Evolutionary conservation across 2,113 vertebrate genomes (phyloP).

Genomic region (Tychaedon coryphoeus): DNA sequence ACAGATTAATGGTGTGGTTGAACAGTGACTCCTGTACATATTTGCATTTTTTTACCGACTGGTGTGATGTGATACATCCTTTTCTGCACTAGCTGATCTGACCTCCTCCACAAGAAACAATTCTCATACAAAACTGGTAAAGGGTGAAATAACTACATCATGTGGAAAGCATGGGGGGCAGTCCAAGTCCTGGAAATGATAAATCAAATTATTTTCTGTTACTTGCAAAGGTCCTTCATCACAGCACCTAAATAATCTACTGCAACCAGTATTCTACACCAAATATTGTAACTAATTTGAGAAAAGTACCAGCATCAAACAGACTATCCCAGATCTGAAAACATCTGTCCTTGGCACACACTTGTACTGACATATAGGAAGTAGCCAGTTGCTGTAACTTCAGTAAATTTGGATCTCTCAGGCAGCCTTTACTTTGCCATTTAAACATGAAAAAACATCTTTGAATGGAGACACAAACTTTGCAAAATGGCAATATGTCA

Average conservation of each 20-base stretch:
- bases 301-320: neutral
- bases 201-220: neutral
- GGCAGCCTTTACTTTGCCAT: neutral
- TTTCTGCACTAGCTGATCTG: neutral
- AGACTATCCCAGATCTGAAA: neutral
- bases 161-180: neutral
- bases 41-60: neutral
- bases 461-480: neutral
- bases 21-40: neutral
- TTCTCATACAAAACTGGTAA: neutral
- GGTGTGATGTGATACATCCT: neutral
- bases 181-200: neutral
- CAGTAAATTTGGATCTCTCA: neutral
- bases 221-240: neutral
- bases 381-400: neutral
- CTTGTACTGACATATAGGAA: neutral
- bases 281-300: neutral
- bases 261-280: neutral
- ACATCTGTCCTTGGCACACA: neutral
- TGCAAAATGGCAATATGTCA: neutral
- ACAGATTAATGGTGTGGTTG: slow-evolving; percentile 14
- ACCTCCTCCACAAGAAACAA: neutral
- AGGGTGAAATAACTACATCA: neutral
- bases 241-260: neutral
- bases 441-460: neutral